Evolutionary conservation across 2,113 vertebrate species (phyloP).

Genomic region (Strix uralensis): DNA sequence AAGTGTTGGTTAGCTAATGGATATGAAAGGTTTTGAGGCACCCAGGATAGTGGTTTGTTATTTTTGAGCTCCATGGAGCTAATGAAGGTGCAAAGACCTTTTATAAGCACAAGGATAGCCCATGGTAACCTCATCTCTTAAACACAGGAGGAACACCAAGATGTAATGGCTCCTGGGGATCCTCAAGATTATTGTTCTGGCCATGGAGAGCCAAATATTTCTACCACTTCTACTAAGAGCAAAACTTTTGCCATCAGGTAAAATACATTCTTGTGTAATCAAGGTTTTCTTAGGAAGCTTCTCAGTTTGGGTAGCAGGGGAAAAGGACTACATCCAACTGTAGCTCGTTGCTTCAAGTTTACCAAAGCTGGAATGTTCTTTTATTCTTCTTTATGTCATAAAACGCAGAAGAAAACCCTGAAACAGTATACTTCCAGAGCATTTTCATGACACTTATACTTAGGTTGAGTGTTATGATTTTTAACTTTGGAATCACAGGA

Average conservation of each 20-base stretch:
- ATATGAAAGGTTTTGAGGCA: neutral
- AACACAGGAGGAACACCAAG: neutral
- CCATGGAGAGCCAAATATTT: neutral
- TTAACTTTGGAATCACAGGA: neutral
- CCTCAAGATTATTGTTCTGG: neutral
- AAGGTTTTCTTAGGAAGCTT: neutral
- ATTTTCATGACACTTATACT: neutral
- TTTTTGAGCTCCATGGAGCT: neutral
- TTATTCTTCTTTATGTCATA: neutral
- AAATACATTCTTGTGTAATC: neutral
- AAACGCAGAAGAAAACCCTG: neutral
- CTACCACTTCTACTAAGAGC: neutral
- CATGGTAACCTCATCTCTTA: neutral
- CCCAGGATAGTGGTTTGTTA: neutral
- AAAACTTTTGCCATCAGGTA: neutral
- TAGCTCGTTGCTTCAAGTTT: neutral
- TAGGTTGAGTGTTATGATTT: neutral
- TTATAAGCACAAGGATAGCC: neutral
- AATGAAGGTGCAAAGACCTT: neutral
- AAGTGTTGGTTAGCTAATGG: neutral
- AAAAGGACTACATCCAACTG: neutral
- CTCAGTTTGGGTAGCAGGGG: neutral
- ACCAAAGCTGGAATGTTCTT: neutral
- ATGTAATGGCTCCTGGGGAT: neutral
- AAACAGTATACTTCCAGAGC: neutral